Evolutionary conservation across 2,888 invertebrate species (phyloP).

Genomic region (Ochropleura plecta): DNA sequence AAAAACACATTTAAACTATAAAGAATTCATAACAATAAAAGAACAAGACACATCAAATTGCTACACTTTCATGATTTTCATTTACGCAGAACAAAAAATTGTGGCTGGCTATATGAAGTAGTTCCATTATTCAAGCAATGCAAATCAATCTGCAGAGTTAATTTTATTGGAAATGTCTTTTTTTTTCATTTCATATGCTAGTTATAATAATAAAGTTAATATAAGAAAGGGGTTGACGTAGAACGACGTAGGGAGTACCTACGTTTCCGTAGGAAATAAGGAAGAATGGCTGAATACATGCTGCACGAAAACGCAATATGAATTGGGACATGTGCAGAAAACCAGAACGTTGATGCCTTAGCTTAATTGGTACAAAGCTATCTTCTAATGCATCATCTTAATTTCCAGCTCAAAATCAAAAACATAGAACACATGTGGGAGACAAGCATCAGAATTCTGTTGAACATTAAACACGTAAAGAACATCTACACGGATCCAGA

Average conservation of each 20-base stretch:
- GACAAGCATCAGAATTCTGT: conserved; percentile 90
- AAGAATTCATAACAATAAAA: background rate
- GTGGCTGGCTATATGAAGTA: background rate
- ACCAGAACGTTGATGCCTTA: background rate
- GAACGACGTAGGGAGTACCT: no score
- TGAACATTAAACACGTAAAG: conserved; percentile 91
- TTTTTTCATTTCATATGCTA: background rate
- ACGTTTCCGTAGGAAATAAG: no score
- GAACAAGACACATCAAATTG: background rate
- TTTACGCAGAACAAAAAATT: background rate
- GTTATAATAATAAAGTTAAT: no score
- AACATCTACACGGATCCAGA: conserved; percentile 92
- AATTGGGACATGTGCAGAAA: background rate
- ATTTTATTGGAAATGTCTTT: background rate
- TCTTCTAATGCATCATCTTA: conserved; percentile 1
- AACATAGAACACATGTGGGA: conserved; percentile 92
- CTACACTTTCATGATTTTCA: background rate
- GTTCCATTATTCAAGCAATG: background rate
- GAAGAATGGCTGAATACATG: background rate
- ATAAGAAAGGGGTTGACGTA: no score
- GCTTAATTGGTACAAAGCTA: background rate
- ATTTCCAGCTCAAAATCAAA: conserved; percentile 90
- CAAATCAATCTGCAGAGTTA: background rate
- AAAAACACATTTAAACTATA: background rate
- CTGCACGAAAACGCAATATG: background rate